Evolutionary conservation across 2,888 invertebrate genomes (phyloP), one percentile per base, ranked within the genome.

Genomic region (Thymelicus sylvestris): DNA sequence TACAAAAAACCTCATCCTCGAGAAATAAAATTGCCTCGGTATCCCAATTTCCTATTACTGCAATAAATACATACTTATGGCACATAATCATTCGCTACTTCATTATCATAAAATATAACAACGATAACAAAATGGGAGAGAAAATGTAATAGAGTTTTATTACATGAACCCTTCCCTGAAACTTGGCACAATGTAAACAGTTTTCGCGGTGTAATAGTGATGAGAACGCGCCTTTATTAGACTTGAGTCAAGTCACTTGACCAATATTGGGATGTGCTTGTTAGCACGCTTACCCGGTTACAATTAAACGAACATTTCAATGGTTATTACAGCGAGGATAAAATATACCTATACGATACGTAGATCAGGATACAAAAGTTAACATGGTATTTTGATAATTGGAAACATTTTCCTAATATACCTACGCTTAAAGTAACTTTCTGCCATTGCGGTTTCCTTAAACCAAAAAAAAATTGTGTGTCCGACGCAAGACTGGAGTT

Each of bases 241-340:
- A 72, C 77, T 78, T n/a, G n/a, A n/a, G n/a, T n/a, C n/a, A n/a
- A n/a, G n/a, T n/a, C n/a, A n/a, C n/a, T n/a, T 79, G 13, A 52
- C 75, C 82, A 79, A 83, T 85, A 83, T 77, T 73, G 77, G 77
- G 69, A 73, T 72, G 65, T 78, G 73, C 75, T 73, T 74, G 73
- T 76, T 76, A 78, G 77, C 74, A 55, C 59, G 31, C 50, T 59
- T 39, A 15, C 41, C 13, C 24, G 24, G 13, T 19, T 13, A 12
- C 5, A 41, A 10, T 39, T 55, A 24, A 52, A 66, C 38, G n/a
- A 59, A 55, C 55, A 55, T 55, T 55, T 52, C 19, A 52, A 52
- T 15, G 52, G 52, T 50, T 48, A 2, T 44, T 62, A 63, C 7
- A 13, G 0, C 13, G 31, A 19, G 10, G 6, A n/a, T 13, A 24